Evolutionary conservation across 2,888 invertebrate genomes (phyloP).

Genomic region (Dromius quadrimaculatus): DNA sequence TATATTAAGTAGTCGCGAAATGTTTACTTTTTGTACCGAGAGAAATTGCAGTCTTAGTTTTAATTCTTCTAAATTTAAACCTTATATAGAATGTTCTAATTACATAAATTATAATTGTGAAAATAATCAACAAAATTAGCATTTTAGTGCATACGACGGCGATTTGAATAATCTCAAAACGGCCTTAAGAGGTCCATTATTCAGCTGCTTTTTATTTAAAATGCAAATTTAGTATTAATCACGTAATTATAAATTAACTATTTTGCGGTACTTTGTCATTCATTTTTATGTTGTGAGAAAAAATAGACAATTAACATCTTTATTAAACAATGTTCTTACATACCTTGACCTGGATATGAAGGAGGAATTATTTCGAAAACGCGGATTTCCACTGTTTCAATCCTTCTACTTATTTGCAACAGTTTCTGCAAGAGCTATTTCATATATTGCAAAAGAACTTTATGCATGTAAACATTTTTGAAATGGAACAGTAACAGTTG

Average conservation of each 20-base stretch:
- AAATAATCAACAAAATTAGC: slow-evolving; percentile 28
- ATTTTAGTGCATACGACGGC: slow-evolving; percentile 5
- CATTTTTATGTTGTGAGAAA: slow-evolving; percentile 32
- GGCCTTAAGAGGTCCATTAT: slow-evolving; percentile 20
- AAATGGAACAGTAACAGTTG: too few species aligned
- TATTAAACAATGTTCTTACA: slow-evolving; percentile 39
- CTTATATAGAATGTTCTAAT: slow-evolving; percentile 32
- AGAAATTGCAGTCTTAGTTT: too few species aligned
- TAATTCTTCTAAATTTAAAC: slow-evolving; percentile 25
- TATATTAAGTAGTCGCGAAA: too few species aligned
- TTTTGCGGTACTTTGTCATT: slow-evolving; percentile 43
- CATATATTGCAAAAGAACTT: neutral
- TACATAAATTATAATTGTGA: slow-evolving; percentile 26
- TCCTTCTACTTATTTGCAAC: slow-evolving; percentile 8
- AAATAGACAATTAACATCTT: slow-evolving; percentile 41
- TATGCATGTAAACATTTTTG: too few species aligned
- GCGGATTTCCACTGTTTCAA: slow-evolving; percentile 30
- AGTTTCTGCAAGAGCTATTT: neutral
- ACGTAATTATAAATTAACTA: slow-evolving; percentile 40
- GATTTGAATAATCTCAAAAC: slow-evolving; percentile 31
- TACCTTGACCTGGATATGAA: slow-evolving; percentile 39
- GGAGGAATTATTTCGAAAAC: slow-evolving; percentile 33
- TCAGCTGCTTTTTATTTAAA: slow-evolving; percentile 31
- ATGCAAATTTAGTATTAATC: slow-evolving; percentile 47
- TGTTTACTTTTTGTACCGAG: too few species aligned